Percentiles rank a stretch among this genome's conserved stretches.
Evolutionary conservation across 2,797 vertebrate species (phyloP).

Genomic region (Chelon auratus): DNA sequence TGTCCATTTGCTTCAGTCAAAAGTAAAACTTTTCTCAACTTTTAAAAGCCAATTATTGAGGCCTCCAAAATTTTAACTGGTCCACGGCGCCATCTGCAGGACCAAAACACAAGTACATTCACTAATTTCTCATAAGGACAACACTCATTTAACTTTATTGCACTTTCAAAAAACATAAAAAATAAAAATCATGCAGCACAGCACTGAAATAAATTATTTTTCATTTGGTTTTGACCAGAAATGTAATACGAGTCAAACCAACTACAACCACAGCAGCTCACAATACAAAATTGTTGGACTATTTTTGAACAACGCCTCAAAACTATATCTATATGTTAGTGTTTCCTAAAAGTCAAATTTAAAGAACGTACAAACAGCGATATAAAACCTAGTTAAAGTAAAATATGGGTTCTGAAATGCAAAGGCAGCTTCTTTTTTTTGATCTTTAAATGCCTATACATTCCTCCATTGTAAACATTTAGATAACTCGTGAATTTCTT

Average conservation of each 20-base stretch:
- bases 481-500: constrained; percentile 39
- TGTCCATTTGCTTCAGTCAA: background rate
- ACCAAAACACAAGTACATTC: background rate
- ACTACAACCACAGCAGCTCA: constrained; percentile 45
- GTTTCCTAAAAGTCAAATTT: constrained; percentile 58
- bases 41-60: background rate
- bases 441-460: constrained; percentile 54
- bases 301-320: constrained; percentile 36
- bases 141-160: constrained; percentile 62
- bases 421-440: constrained; percentile 56
- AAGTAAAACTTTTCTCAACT: background rate
- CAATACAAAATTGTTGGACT: constrained; percentile 39
- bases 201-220: constrained; percentile 47
- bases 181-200: constrained; percentile 61
- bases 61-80: background rate
- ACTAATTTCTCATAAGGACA: constrained; percentile 7
- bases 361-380: constrained; percentile 53
- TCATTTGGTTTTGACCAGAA: constrained; percentile 10
- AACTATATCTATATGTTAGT: constrained; percentile 24
- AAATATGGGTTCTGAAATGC: constrained; percentile 37
- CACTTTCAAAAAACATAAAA: constrained; percentile 35
- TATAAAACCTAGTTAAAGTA: constrained; percentile 60
- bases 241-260: constrained; percentile 50
- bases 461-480: constrained; percentile 70
- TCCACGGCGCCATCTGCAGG: constrained; percentile 63